Base-by-base conservation (phyloP, 2,797 vertebrate genomes). In the Platyrinchus mystaceus region DNA sequence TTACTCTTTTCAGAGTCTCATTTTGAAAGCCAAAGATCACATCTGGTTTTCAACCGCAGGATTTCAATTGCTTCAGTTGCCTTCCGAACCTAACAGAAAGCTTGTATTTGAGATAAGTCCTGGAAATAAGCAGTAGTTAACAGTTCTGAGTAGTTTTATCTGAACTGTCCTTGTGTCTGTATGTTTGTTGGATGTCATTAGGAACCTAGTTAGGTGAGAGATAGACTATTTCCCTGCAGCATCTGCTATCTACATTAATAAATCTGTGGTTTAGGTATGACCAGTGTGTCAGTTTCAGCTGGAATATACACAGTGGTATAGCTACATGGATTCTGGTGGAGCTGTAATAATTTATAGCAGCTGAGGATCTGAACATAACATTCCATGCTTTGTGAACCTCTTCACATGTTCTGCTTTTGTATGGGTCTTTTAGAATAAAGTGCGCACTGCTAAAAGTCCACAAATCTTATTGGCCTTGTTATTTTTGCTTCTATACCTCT, bases 121-220 rank as follows among this genome's bases (percentile, higher is more conserved):
- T 84, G 75, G 32, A 79, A 90, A 88, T 30, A 95, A 71, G 49
- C 15, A 43, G 41, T 67, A 59, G 36, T 34, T 67, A 90, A 84
- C 30, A 46, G 32, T 49, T 88, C 66, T 69, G 37, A 79, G 68
- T 22, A 89, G 23, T 59, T 88, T 90, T 53, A 90, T 74, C 77
- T 87, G 39, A 89, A 50, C 21, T n/a, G 2, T 67, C 68, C 28
- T 90, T 41, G 28, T 28, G 52, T 49, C 50, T 74, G 14, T 89
- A 18, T 69, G 63, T 87, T 90, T 93, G 59, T 69, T 76, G 62
- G 53, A 60, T 89, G 70, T 60, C 77, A 84, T 89, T 87, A 95
- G 44, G 62, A 94, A 74, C 37, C 44, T 76, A 73, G 74, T 69
- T 82, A 89, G 67, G 74, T 94, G 86, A 81, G 53, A 94, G 46